Conservation (phyloP, 2,113 vertebrate genomes). For the Anseranas semipalmata region DNA sequence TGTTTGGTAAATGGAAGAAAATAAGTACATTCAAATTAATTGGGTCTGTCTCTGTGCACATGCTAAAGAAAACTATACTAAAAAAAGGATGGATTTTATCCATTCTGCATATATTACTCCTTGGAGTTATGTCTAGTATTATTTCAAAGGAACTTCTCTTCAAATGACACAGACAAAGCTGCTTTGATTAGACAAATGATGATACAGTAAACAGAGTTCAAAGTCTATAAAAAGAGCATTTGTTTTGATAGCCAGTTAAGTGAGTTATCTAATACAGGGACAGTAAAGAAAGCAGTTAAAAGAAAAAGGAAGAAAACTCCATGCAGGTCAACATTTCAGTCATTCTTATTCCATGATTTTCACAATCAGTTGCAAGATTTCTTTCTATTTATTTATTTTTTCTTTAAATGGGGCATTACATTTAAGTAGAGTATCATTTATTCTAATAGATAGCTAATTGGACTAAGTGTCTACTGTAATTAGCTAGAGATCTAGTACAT, state of each 20-base stretch:
- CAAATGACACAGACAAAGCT: background rate
- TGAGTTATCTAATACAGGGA: background rate
- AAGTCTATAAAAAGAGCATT: background rate
- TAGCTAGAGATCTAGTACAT: background rate
- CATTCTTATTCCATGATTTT: background rate
- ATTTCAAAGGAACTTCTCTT: background rate
- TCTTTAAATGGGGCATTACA: background rate
- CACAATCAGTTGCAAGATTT: background rate
- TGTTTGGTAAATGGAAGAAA: constrained; percentile 11
- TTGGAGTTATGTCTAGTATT: background rate
- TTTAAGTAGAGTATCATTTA: background rate
- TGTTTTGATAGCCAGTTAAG: background rate
- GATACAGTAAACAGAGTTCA: background rate
- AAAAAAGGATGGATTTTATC: background rate
- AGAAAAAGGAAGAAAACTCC: background rate
- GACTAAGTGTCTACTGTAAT: constrained; percentile 2
- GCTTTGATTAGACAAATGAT: background rate
- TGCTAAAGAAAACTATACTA: background rate
- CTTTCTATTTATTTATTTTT: background rate
- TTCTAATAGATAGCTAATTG: background rate
- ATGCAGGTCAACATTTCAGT: background rate
- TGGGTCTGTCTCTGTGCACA: background rate
- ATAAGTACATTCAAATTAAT: constrained; percentile 1
- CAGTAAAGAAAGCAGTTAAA: background rate
- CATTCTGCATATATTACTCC: background rate